Evolutionary conservation across 2,888 invertebrate genomes (phyloP).

Genomic region (Cephonodes hylas): DNA sequence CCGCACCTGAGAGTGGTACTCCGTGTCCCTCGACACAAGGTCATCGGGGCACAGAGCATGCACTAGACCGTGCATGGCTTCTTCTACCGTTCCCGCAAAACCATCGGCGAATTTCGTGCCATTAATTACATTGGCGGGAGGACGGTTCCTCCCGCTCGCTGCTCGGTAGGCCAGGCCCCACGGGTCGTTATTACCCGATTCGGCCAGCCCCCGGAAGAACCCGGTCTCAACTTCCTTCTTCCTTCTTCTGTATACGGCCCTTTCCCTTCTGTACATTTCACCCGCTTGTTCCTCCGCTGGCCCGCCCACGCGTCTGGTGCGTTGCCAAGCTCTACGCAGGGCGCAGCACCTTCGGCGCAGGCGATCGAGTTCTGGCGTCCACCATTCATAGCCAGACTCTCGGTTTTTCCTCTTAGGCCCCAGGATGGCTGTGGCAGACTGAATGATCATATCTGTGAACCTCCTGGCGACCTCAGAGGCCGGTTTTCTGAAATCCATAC

Average conservation of each 20-base stretch:
- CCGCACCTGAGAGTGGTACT: slow-evolving; percentile 28
- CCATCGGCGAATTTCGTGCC: slow-evolving; percentile 18
- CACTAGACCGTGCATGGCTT: slow-evolving; percentile 25
- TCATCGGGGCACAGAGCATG: slow-evolving; percentile 34
- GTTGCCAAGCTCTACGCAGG: slow-evolving; percentile 12
- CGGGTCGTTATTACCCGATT: slow-evolving; percentile 22
- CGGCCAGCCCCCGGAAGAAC: slow-evolving; percentile 4
- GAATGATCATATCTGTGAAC: too few relatives aligned
- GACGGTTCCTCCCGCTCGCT: slow-evolving; percentile 23
- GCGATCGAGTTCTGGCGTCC: slow-evolving; percentile 11
- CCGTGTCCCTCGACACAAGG: slow-evolving; percentile 15
- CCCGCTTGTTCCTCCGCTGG: too few relatives aligned
- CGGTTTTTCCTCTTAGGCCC: too few relatives aligned
- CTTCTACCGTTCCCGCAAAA: slow-evolving; percentile 11
- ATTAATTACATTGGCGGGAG: slow-evolving; percentile 21
- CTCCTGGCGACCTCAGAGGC: too few relatives aligned
- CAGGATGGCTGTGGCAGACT: too few relatives aligned
- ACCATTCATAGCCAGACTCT: slow-evolving; percentile 19
- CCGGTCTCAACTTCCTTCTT: slow-evolving; percentile 3
- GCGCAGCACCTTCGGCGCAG: background rate
- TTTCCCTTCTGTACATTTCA: background rate
- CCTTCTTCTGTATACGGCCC: background rate
- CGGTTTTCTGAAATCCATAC: too few relatives aligned
- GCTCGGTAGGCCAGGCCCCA: slow-evolving; percentile 30
- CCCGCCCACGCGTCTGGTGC: background rate